Percentiles rank a stretch among this genome's conserved stretches.
These are phyloP conservation scores for Myiothlypis coronata DNA, from an alignment of 2,797 vertebrate species.

Conservation along the genomic window DNA sequence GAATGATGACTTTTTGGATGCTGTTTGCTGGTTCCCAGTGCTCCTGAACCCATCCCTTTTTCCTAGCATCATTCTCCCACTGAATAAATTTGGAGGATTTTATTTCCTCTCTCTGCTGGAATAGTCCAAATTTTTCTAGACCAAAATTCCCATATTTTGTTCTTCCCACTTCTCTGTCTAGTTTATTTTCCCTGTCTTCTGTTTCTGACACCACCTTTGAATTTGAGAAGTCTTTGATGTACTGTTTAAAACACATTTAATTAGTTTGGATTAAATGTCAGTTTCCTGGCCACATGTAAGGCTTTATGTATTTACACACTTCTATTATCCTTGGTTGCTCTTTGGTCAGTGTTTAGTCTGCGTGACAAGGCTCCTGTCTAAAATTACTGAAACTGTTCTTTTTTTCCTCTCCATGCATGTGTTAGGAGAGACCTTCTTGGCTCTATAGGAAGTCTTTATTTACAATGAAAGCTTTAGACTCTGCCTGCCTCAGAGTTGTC, in stretches of 20 bases:
- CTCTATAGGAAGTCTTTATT: background rate
- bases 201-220: constrained; percentile 15
- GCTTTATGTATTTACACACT: background rate
- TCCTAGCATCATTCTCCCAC: background rate
- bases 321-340: background rate
- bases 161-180: background rate
- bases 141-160: background rate
- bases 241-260: background rate
- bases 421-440: background rate
- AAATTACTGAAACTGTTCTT: background rate
- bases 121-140: background rate
- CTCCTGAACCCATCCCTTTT: background rate
- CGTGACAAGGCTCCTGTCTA: background rate
- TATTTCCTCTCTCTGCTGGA: background rate
- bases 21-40: background rate
- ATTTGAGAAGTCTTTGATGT: constrained; percentile 14
- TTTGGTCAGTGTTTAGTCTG: constrained; percentile 10
- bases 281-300: background rate
- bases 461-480: background rate
- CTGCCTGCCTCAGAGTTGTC: background rate
- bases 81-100: background rate
- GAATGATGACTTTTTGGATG: background rate
- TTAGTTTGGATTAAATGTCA: constrained; percentile 15
- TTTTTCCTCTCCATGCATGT: background rate
- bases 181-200: background rate